Base-by-base conservation (phyloP, 2,888 invertebrate species). In the Heteromurus nitidus region DNA sequence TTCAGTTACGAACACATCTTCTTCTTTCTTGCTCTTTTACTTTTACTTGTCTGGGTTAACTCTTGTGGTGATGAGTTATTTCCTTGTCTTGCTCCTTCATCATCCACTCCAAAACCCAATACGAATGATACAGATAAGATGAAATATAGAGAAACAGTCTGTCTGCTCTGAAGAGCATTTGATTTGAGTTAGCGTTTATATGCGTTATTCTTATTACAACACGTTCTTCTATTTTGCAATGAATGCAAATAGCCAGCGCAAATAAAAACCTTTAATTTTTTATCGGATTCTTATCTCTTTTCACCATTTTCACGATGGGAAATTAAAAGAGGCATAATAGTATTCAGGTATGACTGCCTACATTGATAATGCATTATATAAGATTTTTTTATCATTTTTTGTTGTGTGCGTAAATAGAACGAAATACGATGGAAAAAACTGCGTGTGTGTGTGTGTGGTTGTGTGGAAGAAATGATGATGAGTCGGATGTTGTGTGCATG, bases 1-100 rank as follows among this genome's bases (percentile, higher is more conserved):
- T 67, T 76, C 67, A 42, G 65, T 30, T 65, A 30, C n/a, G 50
- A 7, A 28, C n/a, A 62, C 62, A 53, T 22, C n/a, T n/a, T n/a
- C n/a, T n/a, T n/a, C n/a, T n/a, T n/a, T n/a, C n/a, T 47, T 47
- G n/a, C n/a, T n/a, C 47, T 47, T 47, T 47, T 47, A 47, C 47
- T 36, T 22, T 53, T 31, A 24, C 30, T 30, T 62, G 62, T 62
- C 62, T 36, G 62, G 30, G 62, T 31, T 62, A 30, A 30, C 20
- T n/a, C n/a, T n/a, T n/a, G n/a, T n/a, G 31, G n/a, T 62, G 62
- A 30, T 62, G 62, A 30, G 62, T 30, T 62, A 55, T 55, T 55
- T 55, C 55, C 55, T 55, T 55, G 55, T 55, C 55, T 55, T n/a
- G 9, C 11, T 22, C 7, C 3, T 36, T 36, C 36, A 47, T 47